These are phyloP conservation scores for Plecturocebus donacophilus DNA, from an alignment of 2,113 vertebrate genomes.

Conservation along the genomic window DNA sequence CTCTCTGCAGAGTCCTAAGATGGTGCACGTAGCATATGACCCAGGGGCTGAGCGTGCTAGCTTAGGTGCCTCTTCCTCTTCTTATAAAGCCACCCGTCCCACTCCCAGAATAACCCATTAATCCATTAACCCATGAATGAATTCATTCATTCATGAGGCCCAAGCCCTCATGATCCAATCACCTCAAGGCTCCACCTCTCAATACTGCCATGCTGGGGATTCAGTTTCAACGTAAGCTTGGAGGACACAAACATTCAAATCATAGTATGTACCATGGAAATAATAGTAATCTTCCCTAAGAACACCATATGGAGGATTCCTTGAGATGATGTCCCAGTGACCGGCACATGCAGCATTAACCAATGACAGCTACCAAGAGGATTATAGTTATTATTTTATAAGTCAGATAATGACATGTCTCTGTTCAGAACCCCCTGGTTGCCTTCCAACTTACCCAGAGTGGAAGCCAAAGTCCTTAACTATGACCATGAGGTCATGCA, in stretches of 20 bases:
- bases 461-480: neutral
- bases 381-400: neutral
- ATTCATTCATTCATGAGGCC: neutral
- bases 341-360: fast-evolving
- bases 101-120: neutral
- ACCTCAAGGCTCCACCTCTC: neutral
- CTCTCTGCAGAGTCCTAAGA: neutral
- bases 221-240: neutral
- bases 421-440: neutral
- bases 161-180: neutral
- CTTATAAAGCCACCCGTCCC: neutral
- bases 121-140: neutral
- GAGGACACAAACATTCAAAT: neutral
- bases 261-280: neutral
- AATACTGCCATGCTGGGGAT: neutral
- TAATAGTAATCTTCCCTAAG: neutral
- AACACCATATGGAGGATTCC: neutral
- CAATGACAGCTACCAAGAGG: neutral
- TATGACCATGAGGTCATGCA: no score
- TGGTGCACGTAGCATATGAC: neutral
- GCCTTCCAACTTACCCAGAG: neutral
- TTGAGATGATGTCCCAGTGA: neutral
- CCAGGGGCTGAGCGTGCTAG: neutral
- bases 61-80: neutral
- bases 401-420: neutral